A percentile compares a stretch with the other conserved stretches of the same genome.
These are phyloP conservation scores for Butorides virescens DNA, from an alignment of 2,113 vertebrate species.

Conservation along the genomic window DNA sequence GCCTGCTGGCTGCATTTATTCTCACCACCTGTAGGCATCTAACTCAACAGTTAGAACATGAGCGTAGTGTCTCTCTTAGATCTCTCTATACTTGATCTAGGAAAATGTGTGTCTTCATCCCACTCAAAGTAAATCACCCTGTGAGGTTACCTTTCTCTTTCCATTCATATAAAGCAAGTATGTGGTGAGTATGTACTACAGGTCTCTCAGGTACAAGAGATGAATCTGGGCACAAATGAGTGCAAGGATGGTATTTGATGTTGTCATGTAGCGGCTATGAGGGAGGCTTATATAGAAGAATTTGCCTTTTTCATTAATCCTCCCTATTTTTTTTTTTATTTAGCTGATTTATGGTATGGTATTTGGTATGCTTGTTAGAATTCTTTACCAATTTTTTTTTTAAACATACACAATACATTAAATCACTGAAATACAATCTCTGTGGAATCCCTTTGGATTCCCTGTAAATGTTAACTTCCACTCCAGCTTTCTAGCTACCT, in stretches of 20 bases:
- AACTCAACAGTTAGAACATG: background rate
- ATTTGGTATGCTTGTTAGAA: background rate
- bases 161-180: background rate
- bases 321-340: background rate
- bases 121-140: rapidly evolving
- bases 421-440: constrained; percentile 7
- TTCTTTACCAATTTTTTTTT: background rate
- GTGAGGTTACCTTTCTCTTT: background rate
- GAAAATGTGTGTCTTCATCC: background rate
- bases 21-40: background rate
- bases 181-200: background rate
- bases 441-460: background rate
- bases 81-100: background rate
- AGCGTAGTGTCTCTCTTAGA: background rate
- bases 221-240: background rate
- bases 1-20: background rate
- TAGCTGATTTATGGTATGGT: background rate
- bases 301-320: background rate
- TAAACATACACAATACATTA: background rate
- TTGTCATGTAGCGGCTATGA: background rate
- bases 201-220: background rate
- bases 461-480: background rate
- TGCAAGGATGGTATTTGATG: background rate
- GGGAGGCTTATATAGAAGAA: background rate
- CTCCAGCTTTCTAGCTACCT: background rate